Percentiles rank a stretch among this genome's conserved stretches.
These are phyloP conservation scores for Lipotes vexillifer DNA, from an alignment of 2,113 vertebrate genomes.

Conservation along the genomic window DNA sequence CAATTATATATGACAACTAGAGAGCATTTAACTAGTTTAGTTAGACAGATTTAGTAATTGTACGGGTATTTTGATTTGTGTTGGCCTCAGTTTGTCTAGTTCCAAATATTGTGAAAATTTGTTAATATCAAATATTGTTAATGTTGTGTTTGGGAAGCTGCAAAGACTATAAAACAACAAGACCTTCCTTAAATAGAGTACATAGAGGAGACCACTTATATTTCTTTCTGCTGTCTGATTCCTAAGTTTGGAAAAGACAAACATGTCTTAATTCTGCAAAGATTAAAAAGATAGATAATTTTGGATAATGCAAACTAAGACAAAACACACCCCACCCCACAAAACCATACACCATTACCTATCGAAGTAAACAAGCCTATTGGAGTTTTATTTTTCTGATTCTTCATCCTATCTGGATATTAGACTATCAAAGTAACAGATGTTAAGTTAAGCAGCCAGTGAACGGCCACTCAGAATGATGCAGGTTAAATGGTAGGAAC, in stretches of 20 bases:
- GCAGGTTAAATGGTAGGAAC: slow-evolving; percentile 19
- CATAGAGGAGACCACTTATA: neutral
- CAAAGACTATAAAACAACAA: neutral
- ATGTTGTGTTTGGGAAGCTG: neutral
- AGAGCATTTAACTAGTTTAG: neutral
- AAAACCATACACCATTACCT: neutral
- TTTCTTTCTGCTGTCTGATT: slow-evolving; percentile 18
- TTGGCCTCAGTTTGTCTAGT: neutral
- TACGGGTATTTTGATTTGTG: slow-evolving; percentile 2
- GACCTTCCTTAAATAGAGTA: neutral
- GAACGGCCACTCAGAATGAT: neutral
- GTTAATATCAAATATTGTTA: neutral
- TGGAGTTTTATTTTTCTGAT: neutral
- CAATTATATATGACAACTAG: neutral
- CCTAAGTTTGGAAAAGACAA: neutral
- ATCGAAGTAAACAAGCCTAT: slow-evolving; percentile 16
- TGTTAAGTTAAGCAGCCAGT: neutral
- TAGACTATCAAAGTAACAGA: slow-evolving; percentile 42
- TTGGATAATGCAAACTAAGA: neutral
- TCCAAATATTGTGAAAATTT: slow-evolving; percentile 6
- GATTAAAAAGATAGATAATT: neutral
- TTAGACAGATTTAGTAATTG: neutral
- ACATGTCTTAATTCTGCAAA: neutral
- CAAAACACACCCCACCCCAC: neutral
- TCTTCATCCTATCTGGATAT: slow-evolving; percentile 24